phyloP scores from a whole-genome alignment of 2,888 invertebrate genomes.

The Syrphus vitripennis region DNA sequence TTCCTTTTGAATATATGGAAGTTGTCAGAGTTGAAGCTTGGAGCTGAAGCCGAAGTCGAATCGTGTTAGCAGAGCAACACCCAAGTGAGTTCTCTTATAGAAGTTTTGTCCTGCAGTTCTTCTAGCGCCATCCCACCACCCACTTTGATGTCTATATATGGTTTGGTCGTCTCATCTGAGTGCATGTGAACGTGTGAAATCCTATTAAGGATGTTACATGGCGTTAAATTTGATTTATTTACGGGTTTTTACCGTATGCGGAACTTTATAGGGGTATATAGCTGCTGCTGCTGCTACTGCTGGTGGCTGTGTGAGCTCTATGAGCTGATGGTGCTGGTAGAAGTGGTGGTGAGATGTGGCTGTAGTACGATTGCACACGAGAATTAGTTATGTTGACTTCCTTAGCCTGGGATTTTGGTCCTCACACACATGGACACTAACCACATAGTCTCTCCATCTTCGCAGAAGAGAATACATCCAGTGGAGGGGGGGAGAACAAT shows the following conservation, averaged over 20 bases:
- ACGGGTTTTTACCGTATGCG: slow-evolving; percentile 69
- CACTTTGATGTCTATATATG: background rate
- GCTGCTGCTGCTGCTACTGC: background rate
- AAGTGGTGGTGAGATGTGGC: slow-evolving; percentile 34
- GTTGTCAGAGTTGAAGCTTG: slow-evolving; percentile 4
- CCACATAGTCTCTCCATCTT: slow-evolving; percentile 1
- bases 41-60: background rate
- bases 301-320: background rate
- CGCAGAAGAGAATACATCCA: background rate
- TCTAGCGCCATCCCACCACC: background rate
- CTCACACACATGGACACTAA: slow-evolving; percentile 18
- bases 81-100: slow-evolving; percentile 39
- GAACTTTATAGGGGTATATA: background rate
- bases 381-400: slow-evolving; percentile 68
- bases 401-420: slow-evolving; percentile 49
- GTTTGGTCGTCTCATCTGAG: slow-evolving; percentile 48
- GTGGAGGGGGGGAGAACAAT: background rate
- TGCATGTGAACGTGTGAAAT: slow-evolving; percentile 70
- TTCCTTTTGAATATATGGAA: slow-evolving; percentile 17
- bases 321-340: background rate
- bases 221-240: slow-evolving; percentile 73
- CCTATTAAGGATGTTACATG: slow-evolving; percentile 73
- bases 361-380: slow-evolving; percentile 45
- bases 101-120: slow-evolving; percentile 15
- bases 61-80: background rate